phyloP scores from a whole-genome alignment of 1,140 invertebrate species.

The Eubasilissa regina region DNA sequence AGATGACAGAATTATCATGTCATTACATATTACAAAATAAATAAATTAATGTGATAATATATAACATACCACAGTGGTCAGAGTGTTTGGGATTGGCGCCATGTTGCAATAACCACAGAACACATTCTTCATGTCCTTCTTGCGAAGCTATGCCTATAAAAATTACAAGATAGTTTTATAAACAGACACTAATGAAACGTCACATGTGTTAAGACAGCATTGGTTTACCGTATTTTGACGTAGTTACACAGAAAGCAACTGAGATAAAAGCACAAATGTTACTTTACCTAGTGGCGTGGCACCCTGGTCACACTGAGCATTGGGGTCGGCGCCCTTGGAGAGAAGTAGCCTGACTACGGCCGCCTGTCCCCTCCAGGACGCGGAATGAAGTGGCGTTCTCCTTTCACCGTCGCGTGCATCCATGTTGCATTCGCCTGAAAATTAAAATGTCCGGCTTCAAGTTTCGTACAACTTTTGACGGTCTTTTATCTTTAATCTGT shows the following conservation, averaged over 20 bases:
- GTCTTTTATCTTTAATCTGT: too few species aligned
- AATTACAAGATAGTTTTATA: not conserved
- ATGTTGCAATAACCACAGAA: constrained; percentile 87
- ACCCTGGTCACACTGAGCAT: constrained; percentile 95
- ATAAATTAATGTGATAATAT: too few species aligned
- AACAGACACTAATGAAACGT: too few species aligned
- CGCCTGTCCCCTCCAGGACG: constrained; percentile 95
- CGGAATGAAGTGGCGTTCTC: constrained; percentile 92
- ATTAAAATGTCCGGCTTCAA: not conserved
- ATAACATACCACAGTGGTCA: constrained; percentile 84
- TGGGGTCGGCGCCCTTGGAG: constrained; percentile 83
- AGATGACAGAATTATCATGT: not conserved
- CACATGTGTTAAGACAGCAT: too few species aligned
- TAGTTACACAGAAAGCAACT: too few species aligned
- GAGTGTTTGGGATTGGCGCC: constrained; percentile 94
- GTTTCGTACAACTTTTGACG: too few species aligned
- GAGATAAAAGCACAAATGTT: not conserved
- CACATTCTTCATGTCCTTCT: constrained; percentile 94
- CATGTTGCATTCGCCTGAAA: constrained; percentile 78
- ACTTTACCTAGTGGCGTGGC: constrained; percentile 88
- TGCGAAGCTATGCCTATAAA: constrained; percentile 83
- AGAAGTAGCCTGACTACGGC: constrained; percentile 88
- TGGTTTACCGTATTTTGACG: too few species aligned
- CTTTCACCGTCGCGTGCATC: constrained; percentile 93
- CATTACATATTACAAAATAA: not conserved